These are phyloP conservation scores for Cynocephalus volans DNA, from an alignment of 2,113 vertebrate genomes.

Conservation along the genomic window DNA sequence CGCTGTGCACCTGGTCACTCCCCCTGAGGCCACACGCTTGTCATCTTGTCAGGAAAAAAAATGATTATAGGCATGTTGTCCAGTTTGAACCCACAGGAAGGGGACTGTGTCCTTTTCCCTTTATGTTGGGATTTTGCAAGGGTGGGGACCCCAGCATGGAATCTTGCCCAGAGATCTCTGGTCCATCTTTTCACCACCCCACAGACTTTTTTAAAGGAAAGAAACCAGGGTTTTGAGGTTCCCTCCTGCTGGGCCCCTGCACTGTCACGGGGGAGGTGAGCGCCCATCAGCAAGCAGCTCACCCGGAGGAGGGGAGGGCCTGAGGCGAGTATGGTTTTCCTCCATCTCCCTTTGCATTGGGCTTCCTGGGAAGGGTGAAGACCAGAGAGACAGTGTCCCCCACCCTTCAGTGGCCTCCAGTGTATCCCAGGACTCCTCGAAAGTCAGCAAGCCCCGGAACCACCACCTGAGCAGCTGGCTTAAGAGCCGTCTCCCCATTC, in stretches of 20 bases:
- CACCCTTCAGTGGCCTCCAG: background rate
- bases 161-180: background rate
- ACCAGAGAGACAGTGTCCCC: background rate
- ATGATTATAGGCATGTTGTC: background rate
- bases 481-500: background rate
- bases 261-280: fast-evolving
- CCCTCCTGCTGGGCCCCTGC: background rate
- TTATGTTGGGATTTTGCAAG: background rate
- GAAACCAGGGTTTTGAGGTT: background rate
- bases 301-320: fast-evolving
- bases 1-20: fast-evolving
- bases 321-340: background rate
- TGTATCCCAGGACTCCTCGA: background rate
- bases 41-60: slow-evolving; percentile 50
- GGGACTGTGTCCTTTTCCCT: background rate
- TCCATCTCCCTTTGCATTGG: background rate
- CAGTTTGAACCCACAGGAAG: background rate
- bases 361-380: background rate
- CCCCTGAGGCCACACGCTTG: background rate
- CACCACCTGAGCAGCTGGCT: background rate
- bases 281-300: background rate
- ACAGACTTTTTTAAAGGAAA: background rate
- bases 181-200: background rate
- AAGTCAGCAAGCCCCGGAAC: background rate
- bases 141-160: fast-evolving